Conservation (phyloP, 2,113 vertebrate genomes). For the Sebastes fasciatus region DNA sequence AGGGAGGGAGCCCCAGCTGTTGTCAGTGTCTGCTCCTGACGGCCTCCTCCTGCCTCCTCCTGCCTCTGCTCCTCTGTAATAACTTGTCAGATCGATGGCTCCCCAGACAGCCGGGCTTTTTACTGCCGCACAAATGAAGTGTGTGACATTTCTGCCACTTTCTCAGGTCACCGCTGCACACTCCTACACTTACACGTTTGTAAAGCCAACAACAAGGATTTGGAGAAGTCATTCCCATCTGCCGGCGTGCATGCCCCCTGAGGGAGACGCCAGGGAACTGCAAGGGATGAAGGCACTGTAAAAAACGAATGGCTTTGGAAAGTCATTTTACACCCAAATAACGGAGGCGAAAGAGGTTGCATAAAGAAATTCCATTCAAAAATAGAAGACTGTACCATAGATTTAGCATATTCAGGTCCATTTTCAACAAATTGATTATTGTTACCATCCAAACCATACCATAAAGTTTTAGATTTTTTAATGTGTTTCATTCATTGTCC, state of each 20-base stretch:
- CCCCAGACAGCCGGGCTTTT: conserved; percentile 74
- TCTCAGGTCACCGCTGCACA: conserved; percentile 54
- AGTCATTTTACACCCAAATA: neutral
- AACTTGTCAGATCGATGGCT: conserved; percentile 81
- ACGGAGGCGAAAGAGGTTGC: neutral
- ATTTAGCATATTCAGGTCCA: neutral
- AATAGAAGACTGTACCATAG: neutral
- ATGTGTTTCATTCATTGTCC: neutral
- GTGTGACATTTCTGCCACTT: conserved; percentile 75
- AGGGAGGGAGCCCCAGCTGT: conserved; percentile 49
- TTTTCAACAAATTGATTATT: neutral
- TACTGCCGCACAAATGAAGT: conserved; percentile 71
- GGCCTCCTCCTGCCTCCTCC: conserved; percentile 53
- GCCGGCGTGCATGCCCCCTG: neutral
- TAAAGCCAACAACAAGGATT: conserved; percentile 46
- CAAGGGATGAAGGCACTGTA: neutral
- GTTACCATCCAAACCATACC: neutral
- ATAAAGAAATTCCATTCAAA: neutral
- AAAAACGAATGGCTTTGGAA: neutral
- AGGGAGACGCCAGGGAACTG: conserved; percentile 13
- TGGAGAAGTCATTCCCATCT: conserved; percentile 19
- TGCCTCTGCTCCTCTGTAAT: conserved; percentile 72
- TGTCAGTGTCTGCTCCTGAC: conserved; percentile 71
- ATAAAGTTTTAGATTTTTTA: neutral
- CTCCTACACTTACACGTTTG: conserved; percentile 35